phyloP scores from a whole-genome alignment of 2,797 vertebrate genomes.

The Sebastes itinus region DNA sequence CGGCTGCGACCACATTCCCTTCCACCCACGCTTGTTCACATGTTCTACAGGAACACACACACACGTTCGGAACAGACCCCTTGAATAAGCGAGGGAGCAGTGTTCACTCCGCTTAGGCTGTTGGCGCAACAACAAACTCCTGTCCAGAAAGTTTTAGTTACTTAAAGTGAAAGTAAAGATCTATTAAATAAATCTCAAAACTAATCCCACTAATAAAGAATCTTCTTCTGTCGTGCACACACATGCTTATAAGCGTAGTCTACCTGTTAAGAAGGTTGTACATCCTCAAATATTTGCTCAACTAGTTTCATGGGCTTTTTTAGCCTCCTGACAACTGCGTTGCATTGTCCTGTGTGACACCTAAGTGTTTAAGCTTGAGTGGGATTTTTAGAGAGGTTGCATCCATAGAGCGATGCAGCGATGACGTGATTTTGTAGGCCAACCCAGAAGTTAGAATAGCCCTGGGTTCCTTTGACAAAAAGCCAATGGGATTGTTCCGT shows the following conservation, averaged over 20 bases:
- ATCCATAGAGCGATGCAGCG: not conserved
- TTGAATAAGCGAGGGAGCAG: conserved; percentile 16
- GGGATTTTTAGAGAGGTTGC: not conserved
- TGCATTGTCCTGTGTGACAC: not conserved
- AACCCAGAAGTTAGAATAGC: no score
- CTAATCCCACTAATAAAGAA: not conserved
- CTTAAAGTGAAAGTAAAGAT: not conserved
- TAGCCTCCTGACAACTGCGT: not conserved
- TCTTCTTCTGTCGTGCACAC: not conserved
- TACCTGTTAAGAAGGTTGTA: not conserved
- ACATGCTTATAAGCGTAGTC: not conserved
- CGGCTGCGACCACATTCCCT: conserved; percentile 73
- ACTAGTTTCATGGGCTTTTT: not conserved
- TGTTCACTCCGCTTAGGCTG: conserved; percentile 8
- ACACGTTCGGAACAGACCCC: conserved; percentile 33
- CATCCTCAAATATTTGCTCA: conserved; percentile 30
- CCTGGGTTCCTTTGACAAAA: no score
- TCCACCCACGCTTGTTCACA: conserved; percentile 74
- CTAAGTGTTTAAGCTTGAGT: not conserved
- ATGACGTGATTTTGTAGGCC: no score
- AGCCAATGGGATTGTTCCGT: no score
- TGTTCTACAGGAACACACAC: conserved; percentile 65
- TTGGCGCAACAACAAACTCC: not conserved
- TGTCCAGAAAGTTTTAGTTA: not conserved
- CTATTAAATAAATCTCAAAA: not conserved